These are phyloP conservation scores for Stegodyphus mimosarum DNA, from an alignment of 1,140 invertebrate genomes.

Conservation along the genomic window DNA sequence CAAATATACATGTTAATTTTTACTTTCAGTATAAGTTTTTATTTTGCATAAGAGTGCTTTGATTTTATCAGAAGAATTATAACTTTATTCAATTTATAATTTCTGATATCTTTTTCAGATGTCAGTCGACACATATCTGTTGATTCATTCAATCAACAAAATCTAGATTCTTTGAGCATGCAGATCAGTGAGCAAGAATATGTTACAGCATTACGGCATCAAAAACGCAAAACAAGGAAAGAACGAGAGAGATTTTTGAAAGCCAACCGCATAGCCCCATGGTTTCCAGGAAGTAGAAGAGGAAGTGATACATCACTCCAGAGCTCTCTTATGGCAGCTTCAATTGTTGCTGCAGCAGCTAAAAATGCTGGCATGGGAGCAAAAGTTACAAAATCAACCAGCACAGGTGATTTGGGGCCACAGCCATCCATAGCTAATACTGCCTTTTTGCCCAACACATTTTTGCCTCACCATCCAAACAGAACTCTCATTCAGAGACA, in stretches of 20 bases:
- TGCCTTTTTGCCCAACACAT: neutral
- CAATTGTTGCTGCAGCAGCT: slow-evolving; percentile 3
- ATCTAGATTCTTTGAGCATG: slow-evolving; percentile 85
- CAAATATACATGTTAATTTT: too few species aligned
- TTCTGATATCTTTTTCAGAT: slow-evolving; percentile 48
- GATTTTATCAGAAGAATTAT: too few species aligned
- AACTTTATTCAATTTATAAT: too few species aligned
- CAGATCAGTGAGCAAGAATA: slow-evolving; percentile 63
- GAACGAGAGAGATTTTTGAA: slow-evolving; percentile 70
- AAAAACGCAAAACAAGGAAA: slow-evolving; percentile 82
- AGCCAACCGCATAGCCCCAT: slow-evolving; percentile 49
- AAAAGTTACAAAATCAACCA: slow-evolving; percentile 60
- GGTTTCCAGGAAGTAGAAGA: slow-evolving; percentile 67
- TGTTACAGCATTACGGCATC: slow-evolving; percentile 68
- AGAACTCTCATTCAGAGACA: slow-evolving; percentile 15
- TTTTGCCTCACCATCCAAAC: neutral
- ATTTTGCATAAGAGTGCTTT: too few species aligned
- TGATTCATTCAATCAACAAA: slow-evolving; percentile 69
- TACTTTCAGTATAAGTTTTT: too few species aligned
- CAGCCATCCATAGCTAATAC: neutral
- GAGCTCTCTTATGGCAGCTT: slow-evolving; percentile 67
- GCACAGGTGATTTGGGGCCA: slow-evolving; percentile 60
- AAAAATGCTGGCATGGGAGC: neutral
- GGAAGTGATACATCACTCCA: slow-evolving; percentile 83
- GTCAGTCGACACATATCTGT: slow-evolving; percentile 36